These are phyloP conservation scores for Monodelphis domestica DNA, from an alignment of 2,797 vertebrate genomes.

Conservation along the genomic window DNA sequence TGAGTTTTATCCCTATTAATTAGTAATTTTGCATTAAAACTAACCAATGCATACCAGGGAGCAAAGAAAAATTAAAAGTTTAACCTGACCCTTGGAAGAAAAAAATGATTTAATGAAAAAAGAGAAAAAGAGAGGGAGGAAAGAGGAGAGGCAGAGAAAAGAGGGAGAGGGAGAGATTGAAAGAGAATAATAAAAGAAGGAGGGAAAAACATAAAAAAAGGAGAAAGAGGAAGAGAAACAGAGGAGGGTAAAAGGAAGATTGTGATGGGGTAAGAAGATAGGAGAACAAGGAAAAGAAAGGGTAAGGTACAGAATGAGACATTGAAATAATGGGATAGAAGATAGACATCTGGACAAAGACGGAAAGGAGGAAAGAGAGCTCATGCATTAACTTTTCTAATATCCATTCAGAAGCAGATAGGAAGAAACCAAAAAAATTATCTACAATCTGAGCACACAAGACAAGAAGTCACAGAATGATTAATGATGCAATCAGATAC, in stretches of 20 bases:
- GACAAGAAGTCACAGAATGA: slow-evolving; percentile 32
- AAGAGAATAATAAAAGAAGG: background rate
- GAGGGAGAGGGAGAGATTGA: background rate
- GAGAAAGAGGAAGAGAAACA: background rate
- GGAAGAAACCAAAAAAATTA: slow-evolving; percentile 18
- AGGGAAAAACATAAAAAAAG: background rate
- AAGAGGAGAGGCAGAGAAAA: background rate
- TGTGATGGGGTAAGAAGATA: background rate
- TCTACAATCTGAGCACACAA: background rate
- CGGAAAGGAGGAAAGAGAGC: background rate
- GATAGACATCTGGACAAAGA: background rate
- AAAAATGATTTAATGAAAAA: too few species aligned
- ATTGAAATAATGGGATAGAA: background rate
- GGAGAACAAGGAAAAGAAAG: background rate
- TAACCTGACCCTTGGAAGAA: background rate
- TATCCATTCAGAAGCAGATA: slow-evolving; percentile 1
- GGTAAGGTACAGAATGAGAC: background rate
- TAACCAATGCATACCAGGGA: slow-evolving; percentile 21
- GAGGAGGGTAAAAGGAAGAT: background rate
- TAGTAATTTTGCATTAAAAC: slow-evolving; percentile 39
- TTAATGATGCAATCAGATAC: slow-evolving; percentile 51
- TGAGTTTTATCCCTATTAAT: slow-evolving; percentile 29
- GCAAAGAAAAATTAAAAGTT: slow-evolving; percentile 1
- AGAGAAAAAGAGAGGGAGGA: too few species aligned
- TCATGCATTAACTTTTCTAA: background rate